Evolutionary conservation across 2,113 vertebrate genomes (phyloP).

Genomic region (Acrocephalus kingi): DNA sequence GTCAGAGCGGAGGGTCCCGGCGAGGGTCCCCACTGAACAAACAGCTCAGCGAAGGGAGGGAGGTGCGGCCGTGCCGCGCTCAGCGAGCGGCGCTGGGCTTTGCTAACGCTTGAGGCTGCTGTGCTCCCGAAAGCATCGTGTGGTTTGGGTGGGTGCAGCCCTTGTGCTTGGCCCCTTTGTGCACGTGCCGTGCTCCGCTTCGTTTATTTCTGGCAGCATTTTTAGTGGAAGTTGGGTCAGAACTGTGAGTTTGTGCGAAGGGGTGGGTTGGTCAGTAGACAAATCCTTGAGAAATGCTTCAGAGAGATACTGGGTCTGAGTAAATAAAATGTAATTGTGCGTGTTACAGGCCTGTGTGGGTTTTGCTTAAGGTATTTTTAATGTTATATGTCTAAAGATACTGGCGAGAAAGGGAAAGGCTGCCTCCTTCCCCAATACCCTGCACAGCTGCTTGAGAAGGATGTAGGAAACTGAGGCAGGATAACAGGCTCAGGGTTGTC

Average conservation of each 20-base stretch:
- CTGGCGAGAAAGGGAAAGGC: too few species aligned
- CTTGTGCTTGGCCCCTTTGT: neutral
- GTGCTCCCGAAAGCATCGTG: neutral
- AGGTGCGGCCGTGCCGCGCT: neutral
- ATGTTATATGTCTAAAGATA: too few species aligned
- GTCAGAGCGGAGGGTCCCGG: neutral
- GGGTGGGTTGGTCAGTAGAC: neutral
- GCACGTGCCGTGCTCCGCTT: neutral
- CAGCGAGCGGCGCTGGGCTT: accelerated
- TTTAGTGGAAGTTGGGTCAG: neutral
- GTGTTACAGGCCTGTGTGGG: neutral
- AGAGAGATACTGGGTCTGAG: neutral
- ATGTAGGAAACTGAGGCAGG: neutral
- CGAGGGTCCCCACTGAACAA: accelerated
- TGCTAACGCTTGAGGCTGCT: neutral
- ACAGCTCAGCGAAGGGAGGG: accelerated
- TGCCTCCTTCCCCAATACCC: accelerated
- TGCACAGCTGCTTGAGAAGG: neutral
- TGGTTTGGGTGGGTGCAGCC: neutral
- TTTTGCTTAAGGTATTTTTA: neutral
- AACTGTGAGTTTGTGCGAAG: neutral
- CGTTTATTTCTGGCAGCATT: neutral
- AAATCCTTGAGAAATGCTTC: neutral
- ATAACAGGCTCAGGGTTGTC: neutral
- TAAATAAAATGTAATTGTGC: neutral